phyloP scores from a whole-genome alignment of 2,888 invertebrate genomes.

The Sceliomorpha sp. region DNA sequence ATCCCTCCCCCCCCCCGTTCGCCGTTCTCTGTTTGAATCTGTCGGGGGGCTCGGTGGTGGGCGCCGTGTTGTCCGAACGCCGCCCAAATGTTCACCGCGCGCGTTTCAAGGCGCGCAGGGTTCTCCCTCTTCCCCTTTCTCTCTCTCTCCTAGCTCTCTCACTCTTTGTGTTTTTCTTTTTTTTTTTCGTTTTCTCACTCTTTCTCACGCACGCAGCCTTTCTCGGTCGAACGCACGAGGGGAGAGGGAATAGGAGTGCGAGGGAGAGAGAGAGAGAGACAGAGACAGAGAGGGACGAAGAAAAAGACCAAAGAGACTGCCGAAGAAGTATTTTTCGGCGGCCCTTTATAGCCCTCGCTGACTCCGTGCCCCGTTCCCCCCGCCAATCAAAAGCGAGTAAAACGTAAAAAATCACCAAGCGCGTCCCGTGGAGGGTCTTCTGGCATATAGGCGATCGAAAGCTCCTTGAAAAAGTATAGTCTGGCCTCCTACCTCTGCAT shows the following conservation, averaged over 20 bases:
- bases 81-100: too few relatives aligned
- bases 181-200: conserved; percentile 35
- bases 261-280: conserved; percentile 46
- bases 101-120: too few relatives aligned
- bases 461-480: conserved; percentile 71
- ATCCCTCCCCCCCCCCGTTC: too few relatives aligned
- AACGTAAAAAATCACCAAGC: conserved; percentile 75
- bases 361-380: conserved; percentile 54
- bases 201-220: conserved; percentile 33
- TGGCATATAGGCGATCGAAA: conserved; percentile 63
- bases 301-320: conserved; percentile 54
- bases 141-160: conserved; percentile 14
- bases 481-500: conserved; percentile 56
- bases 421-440: conserved; percentile 73
- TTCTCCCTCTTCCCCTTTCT: conserved; percentile 21
- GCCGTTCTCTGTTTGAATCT: too few relatives aligned
- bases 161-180: conserved; percentile 14
- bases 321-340: conserved; percentile 74
- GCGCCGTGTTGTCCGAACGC: too few relatives aligned
- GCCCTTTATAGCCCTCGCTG: conserved; percentile 72
- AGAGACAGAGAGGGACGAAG: conserved; percentile 17
- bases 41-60: too few relatives aligned
- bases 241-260: conserved; percentile 40
- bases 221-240: conserved; percentile 40
- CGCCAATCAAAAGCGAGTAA: conserved; percentile 78